Percentiles rank a stretch among this genome's conserved stretches.
phyloP scores from a whole-genome alignment of 2,888 invertebrate genomes.

The Hofmannophila pseudospretella region DNA sequence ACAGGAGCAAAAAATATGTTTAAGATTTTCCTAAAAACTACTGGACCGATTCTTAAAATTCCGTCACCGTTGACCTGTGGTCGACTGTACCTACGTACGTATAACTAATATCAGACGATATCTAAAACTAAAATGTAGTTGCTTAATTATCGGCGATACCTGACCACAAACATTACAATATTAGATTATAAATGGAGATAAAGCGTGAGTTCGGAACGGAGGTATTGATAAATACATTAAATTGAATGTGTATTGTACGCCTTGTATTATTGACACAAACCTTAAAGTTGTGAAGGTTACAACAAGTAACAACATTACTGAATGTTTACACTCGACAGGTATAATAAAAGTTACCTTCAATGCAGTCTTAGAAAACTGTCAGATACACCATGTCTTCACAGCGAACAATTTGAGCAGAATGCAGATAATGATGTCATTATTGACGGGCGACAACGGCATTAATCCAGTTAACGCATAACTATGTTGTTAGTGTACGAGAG shows the following conservation, averaged over 20 bases:
- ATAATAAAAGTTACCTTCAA: constrained; percentile 5
- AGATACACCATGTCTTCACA: background rate
- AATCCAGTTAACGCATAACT: constrained; percentile 25
- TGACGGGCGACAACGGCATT: constrained; percentile 10
- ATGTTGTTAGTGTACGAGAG: constrained; percentile 23
- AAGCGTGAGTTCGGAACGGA: background rate
- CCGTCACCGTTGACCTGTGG: no score
- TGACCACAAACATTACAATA: background rate
- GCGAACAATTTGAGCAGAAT: constrained; percentile 8
- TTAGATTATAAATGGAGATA: background rate
- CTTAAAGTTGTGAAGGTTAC: constrained; percentile 7
- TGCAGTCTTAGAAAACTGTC: constrained; percentile 1
- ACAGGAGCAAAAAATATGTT: no score
- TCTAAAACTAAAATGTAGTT: no score
- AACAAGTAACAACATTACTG: background rate
- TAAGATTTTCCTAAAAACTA: no score
- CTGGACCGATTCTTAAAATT: no score
- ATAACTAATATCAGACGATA: no score
- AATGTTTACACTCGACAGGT: background rate
- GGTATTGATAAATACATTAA: background rate
- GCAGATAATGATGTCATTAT: constrained; percentile 12
- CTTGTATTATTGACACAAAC: constrained; percentile 3
- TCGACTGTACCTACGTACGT: no score
- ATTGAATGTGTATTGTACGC: background rate
- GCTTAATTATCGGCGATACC: background rate